Percentiles rank a stretch among this genome's conserved stretches.
These are phyloP conservation scores for Nomada ferruginata DNA, from an alignment of 2,888 invertebrate genomes.

Conservation along the genomic window DNA sequence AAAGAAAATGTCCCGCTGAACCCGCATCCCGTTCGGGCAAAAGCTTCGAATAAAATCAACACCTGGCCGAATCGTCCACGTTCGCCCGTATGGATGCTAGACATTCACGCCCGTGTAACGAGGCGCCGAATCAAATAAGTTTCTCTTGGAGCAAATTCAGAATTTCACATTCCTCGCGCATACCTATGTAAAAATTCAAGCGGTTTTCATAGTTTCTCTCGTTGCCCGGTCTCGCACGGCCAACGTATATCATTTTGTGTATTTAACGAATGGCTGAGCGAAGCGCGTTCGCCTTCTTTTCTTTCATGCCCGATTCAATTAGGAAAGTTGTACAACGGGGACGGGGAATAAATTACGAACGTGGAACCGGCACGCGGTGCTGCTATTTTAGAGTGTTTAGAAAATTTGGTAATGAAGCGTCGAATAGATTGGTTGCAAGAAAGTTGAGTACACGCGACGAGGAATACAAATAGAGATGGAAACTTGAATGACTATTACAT, in stretches of 20 bases:
- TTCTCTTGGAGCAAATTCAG: slow-evolving; percentile 66
- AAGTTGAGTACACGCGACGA: neutral
- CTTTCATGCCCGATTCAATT: neutral
- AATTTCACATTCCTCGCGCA: slow-evolving; percentile 68
- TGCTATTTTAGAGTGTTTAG: neutral
- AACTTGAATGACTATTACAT: neutral
- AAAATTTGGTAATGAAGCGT: neutral
- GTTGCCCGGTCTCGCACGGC: neutral
- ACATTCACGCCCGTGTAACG: slow-evolving; percentile 20
- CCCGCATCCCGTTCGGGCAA: slow-evolving; percentile 31
- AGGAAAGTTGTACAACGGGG: too few species aligned
- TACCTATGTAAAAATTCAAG: slow-evolving; percentile 61
- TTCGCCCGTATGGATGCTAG: slow-evolving; percentile 19
- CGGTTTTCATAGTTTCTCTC: slow-evolving; percentile 41
- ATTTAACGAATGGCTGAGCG: neutral
- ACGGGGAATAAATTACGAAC: neutral
- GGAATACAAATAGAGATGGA: slow-evolving; percentile 7
- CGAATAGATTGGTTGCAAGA: neutral
- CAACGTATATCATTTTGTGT: neutral
- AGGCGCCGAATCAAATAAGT: slow-evolving; percentile 47
- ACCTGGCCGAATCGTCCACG: slow-evolving; percentile 31
- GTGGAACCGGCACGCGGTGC: too few species aligned
- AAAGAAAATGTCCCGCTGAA: slow-evolving; percentile 29
- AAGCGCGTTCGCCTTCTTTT: too few species aligned
- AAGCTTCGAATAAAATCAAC: slow-evolving; percentile 5